These are phyloP conservation scores for Bombus balteatus DNA, from an alignment of 1,140 invertebrate species.

Conservation along the genomic window DNA sequence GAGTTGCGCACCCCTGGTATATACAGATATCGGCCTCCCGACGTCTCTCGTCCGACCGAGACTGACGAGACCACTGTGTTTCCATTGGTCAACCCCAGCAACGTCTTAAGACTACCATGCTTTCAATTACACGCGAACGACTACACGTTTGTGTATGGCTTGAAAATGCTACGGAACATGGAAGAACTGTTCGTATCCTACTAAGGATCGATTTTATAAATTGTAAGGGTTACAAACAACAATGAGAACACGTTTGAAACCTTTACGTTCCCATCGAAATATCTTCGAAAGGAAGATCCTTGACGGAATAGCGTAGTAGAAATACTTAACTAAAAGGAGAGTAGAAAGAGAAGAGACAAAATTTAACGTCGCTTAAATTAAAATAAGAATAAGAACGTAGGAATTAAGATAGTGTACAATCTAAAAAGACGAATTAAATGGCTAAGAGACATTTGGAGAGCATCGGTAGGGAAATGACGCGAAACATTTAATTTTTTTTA, in stretches of 20 bases:
- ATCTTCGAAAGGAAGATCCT: no score
- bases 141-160: background rate
- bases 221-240: background rate
- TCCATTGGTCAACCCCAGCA: constrained; percentile 47
- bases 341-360: background rate
- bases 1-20: constrained; percentile 42
- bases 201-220: constrained; percentile 8
- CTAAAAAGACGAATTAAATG: background rate
- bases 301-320: no score
- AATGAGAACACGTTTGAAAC: background rate
- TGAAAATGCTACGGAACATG: constrained; percentile 1
- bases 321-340: background rate
- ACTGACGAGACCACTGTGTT: constrained; percentile 35
- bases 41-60: constrained; percentile 23
- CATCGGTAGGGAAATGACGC: constrained; percentile 4
- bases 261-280: background rate
- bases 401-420: background rate
- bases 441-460: background rate
- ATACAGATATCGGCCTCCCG: constrained; percentile 44
- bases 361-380: background rate
- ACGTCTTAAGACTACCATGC: constrained; percentile 29
- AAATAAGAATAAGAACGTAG: background rate
- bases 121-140: constrained; percentile 38
- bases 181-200: background rate
- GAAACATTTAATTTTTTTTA: constrained; percentile 39